Evolutionary conservation across 2,888 invertebrate species (phyloP), one percentile per base, ranked within the genome.

Genomic region (Pecten maximus): DNA sequence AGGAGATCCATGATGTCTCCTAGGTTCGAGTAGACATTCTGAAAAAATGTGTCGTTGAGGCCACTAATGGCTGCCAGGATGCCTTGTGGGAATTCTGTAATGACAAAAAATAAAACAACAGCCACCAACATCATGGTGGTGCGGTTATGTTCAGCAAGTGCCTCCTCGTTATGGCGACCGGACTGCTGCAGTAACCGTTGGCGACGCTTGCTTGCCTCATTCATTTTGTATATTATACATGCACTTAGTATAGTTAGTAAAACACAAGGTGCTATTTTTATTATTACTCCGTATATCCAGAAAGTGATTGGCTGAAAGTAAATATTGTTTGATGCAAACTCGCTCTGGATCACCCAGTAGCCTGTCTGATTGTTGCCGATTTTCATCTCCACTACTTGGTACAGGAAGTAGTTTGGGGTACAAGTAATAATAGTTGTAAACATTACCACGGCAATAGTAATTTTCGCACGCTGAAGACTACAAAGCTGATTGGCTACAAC

Each of bases 211-310:
- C 95, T 95, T 0, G 96, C 96, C 91, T 95, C 93, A 89, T 96
- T 95, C 96, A 96, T 96, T 91, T 96, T 95, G 2, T 94, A 93
- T 89, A 97, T 95, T 60, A 97, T 95, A 91, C 97, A 94, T 87
- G 95, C 95, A 92, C 97, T 97, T 88, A 97, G 95, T 40, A 98
- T 97, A 2, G 99, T 98, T 88, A 99, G 97, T 0, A 98, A 98
- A 92, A 98, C 97, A 96, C 99, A 98, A 4, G 99, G 99, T 93
- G 99, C 98, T 91, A 99, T 97, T 97, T 99, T 99, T 94, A 99
- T 98, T 93, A 99, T 98, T 16, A 99, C 98, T 96, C 98, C 98
- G 97, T 99, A 99, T 95, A 99, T 98, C 98, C 98, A 98, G 97
- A 99, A 98, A 95, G 98, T 98, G 92, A 98, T 97, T 54, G 93